Base-by-base conservation (phyloP, 2,113 vertebrate species). In the Brachirus orientalis region DNA sequence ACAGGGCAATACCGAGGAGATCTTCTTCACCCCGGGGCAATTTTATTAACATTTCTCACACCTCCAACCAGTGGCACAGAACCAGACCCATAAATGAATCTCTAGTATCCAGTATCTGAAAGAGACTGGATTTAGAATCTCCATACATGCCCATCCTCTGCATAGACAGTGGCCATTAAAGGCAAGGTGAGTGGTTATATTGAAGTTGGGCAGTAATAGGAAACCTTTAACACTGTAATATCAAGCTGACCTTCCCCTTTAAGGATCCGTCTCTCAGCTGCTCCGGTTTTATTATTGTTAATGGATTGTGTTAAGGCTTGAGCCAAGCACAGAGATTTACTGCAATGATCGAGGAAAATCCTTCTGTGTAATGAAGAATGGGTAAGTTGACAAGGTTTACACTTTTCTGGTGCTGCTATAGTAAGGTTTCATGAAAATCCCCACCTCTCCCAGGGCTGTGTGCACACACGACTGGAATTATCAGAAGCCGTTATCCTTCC, bases 141-240 rank as follows among this genome's bases (percentile, higher is more conserved):
- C 72, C 76, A 75, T 75, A 82, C 68, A 77, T 74, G 70, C 80
- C 82, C 69, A 43, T 71, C 61, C 69, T 48, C 77, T 79, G 83
- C 65, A 79, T 79, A 73, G 83, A 86, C 87, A 55, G 69, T 43
- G 19, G 87, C 83, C 75, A 75, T 88, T 90, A 87, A 82, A 90
- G 80, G 84, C 76, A 79, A 87, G 88, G 89, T 84, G 79, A 88
- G 81, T 19, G 65, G 77, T 84, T 86, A 77, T 82, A 85, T 84
- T 80, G 80, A 82, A 89, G 87, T 85, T 86, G 80, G 87, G 87
- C 72, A 57, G 67, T 89, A 88, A 88, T 86, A 77, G 90, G 86
- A 89, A 90, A 88, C 87, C 85, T 86, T 88, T 88, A 91, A 86
- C 85, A 85, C 76, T 66, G 73, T 87, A 86, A 88, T 87, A 88